Base-by-base conservation (phyloP, 2,888 invertebrate species). In the Lapara coniferarum region DNA sequence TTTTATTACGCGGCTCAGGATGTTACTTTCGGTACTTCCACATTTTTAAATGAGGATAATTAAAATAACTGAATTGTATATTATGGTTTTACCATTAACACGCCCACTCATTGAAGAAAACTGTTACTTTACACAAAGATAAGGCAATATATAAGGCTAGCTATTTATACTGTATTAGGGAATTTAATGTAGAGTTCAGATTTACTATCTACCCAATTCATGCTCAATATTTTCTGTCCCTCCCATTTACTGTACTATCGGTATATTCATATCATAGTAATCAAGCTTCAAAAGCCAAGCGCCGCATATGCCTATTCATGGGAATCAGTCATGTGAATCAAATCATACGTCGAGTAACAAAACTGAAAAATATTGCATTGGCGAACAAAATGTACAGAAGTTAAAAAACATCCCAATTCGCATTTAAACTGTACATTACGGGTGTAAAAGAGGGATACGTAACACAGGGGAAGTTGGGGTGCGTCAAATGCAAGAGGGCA, bases 311-410 rank as follows among this genome's bases (percentile, higher is more conserved):
- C 25, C 63, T 49, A 63, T 63, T 63, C 19, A 63, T 19, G 16
- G 7, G 63, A 63, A 19, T 49, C 49, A 49, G 49, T 63, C 19
- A 63, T 49, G 63, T 19, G 19, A 30, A 14, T 63, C 63, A 25
- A 63, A 49, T 49, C 63, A 46, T 49, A 49, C 49, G 49, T 49
- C 16, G 16, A 19, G 19, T 19, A 63, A 19, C 49, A 49, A 63
- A 49, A 49, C 19, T 63, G 63, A 49, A 63, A 49, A 49, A 59
- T 59, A 59, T 59, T 59, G 59, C 59, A 16, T 16, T 16, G 16
- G n/a, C 46, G 12, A 19, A 63, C 46, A 63, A 49, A 63, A 49
- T 49, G 19, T 13, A 49, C 13, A 46, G 59, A 59, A 46, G 46
- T 19, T 46, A 16, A 49, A 57, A 19, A 49, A 49, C 56, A 16